Evolutionary conservation across 2,113 vertebrate genomes (phyloP), one percentile per base, ranked within the genome.

Genomic region (Neogobius melanostomus): DNA sequence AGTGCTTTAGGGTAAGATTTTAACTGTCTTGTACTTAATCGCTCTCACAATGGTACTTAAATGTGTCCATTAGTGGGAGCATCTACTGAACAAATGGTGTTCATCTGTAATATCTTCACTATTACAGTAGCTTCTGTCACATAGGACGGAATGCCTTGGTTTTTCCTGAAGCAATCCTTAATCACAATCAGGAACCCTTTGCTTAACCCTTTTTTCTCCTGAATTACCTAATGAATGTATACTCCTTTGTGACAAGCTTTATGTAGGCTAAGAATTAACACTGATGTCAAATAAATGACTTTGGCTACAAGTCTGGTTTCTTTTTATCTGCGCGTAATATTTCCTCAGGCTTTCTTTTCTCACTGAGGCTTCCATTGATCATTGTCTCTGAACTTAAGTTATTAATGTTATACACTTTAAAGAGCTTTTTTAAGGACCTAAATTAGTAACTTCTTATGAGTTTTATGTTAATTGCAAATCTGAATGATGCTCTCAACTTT

Each of bases 161-260:
- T 75, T 65, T 59, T 10, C n/a, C n/a, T 8, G 57, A 63, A 36
- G 44, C 42, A 36, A 72, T 81, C 46, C 56, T 69, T 69, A 51
- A 69, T 60, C 66, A 43, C 42, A 75, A 71, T 69, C 72, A 45
- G 50, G 64, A 60, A 43, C 69, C 21, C 56, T n/a, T 59, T 7
- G 3, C 47, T 66, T 60, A 50, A 69, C 28, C 72, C 28, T 16
- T 67, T 36, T 43, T 57, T 74, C 21, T 64, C 61, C 68, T 66
- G 21, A 85, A 72, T 74, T 81, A 44, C 74, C 42, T 76, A 72
- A 65, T 86, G 90, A 91, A 91, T 90, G 87, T 86, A 87, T 80
- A 56, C 68, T 69, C 72, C 73, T 88, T 79, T 82, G 77, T 87
- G 71, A 80, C 59, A 1, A 83, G 81, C 82, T 89, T 90, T 86